phyloP scores from a whole-genome alignment of 2,888 invertebrate species.

The Tridacna crocea region DNA sequence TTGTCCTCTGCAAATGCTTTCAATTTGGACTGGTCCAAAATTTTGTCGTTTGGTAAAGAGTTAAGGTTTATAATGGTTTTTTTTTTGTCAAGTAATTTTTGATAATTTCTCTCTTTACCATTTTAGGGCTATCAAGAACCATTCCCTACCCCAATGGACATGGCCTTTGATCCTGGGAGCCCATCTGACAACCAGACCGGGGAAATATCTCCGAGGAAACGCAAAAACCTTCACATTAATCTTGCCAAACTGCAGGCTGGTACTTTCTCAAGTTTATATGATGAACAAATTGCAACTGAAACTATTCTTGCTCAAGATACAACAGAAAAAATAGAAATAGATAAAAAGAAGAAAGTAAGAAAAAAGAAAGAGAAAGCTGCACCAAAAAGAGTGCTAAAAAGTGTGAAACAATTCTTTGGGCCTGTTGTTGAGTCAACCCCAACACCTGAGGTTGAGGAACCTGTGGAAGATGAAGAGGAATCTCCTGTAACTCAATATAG shows the following conservation, averaged over 20 bases:
- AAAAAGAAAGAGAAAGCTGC: constrained; percentile 60
- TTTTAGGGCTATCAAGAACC: constrained; percentile 63
- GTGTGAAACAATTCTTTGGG: constrained; percentile 81
- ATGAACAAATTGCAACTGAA: constrained; percentile 75
- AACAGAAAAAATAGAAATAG: constrained; percentile 51
- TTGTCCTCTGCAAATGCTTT: background rate
- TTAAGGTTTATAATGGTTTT: background rate
- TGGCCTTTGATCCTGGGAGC: constrained; percentile 50
- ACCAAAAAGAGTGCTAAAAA: constrained; percentile 69
- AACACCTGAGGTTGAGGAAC: constrained; percentile 58
- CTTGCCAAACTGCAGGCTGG: constrained; percentile 77
- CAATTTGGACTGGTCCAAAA: background rate
- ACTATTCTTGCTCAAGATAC: constrained; percentile 65
- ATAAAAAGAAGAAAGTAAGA: constrained; percentile 53
- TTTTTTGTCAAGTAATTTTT: too few relatives aligned
- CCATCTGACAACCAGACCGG: constrained; percentile 53
- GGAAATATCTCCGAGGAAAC: constrained; percentile 59
- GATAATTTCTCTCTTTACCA: too few relatives aligned
- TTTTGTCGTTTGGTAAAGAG: background rate
- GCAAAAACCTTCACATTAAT: constrained; percentile 76
- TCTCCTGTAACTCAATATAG: constrained; percentile 75
- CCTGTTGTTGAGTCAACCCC: constrained; percentile 72
- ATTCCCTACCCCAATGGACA: constrained; percentile 62
- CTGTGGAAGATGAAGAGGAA: constrained; percentile 67
- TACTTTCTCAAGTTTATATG: constrained; percentile 75